phyloP scores from a whole-genome alignment of 2,888 invertebrate genomes.

The Myopa tessellatipennis region DNA sequence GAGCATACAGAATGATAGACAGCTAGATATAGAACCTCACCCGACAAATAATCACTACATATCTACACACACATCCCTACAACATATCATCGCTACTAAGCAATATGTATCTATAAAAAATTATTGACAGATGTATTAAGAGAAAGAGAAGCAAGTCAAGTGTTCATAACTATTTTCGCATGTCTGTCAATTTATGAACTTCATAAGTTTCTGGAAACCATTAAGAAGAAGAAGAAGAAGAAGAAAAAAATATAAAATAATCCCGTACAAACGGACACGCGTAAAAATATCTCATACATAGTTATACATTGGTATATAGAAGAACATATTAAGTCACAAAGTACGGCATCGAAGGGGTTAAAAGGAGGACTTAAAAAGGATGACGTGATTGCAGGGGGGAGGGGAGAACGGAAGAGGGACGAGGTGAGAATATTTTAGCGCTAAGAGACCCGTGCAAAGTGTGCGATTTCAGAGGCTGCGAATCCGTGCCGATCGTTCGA shows the following conservation, averaged over 20 bases:
- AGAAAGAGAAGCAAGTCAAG: neutral
- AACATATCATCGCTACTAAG: too few species aligned
- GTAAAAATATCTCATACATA: neutral
- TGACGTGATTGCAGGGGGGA: too few species aligned
- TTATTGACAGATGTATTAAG: neutral
- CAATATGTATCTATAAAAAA: neutral
- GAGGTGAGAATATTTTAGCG: neutral
- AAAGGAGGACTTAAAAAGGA: too few species aligned
- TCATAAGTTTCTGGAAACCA: slow-evolving; percentile 37
- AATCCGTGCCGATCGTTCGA: slow-evolving; percentile 10
- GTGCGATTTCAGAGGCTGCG: slow-evolving; percentile 18
- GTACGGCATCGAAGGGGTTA: too few species aligned
- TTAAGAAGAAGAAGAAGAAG: slow-evolving; percentile 14
- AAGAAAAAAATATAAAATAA: neutral
- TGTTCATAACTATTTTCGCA: slow-evolving; percentile 21
- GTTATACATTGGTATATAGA: too few species aligned
- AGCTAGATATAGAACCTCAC: neutral
- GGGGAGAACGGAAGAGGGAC: neutral
- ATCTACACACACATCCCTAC: too few species aligned
- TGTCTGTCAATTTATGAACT: slow-evolving; percentile 34
- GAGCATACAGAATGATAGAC: neutral
- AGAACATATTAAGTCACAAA: too few species aligned
- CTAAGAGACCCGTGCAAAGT: neutral
- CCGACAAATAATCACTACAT: too few species aligned
- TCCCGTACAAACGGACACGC: neutral